Evolutionary conservation across 2,113 vertebrate genomes (phyloP), one percentile per base, ranked within the genome.

Genomic region (Macrotus californicus): DNA sequence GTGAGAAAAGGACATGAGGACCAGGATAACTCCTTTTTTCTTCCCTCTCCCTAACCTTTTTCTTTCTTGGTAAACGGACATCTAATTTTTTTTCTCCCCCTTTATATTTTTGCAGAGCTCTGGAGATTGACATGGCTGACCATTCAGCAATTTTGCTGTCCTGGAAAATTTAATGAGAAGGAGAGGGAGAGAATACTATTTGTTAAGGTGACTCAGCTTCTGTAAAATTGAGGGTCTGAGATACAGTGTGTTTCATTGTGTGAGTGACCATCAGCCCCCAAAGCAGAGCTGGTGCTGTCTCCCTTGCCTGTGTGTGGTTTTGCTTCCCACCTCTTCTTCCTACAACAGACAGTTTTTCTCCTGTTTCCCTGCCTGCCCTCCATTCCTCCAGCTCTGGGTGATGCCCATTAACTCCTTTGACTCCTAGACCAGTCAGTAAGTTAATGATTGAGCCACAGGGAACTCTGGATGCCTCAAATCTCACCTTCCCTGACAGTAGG

Each of bases 141-240:
- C 0, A 56, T 73, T 93, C 81, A 95, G 88, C 92, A 95, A 31
- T 86, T 93, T 90, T 80, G 36, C 24, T 89, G 22, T 91, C 50
- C 16, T 31, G 31, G 64, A 87, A 91, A 94, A 70, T 34, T 50
- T 88, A 92, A 93, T 56, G n/a, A 48, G 87, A 59, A 87, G 9
- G 26, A 59, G 24, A 80, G 16, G 19, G 56, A 90, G 75, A 87
- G 12, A 46, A 12, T 56, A 66, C 18, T 73, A 39, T 75, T 83
- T 52, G 52, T 41, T 56, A 82, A 36, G 5, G 46, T 88, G 84
- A 96, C 64, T 46, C 31, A 21, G 34, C 9, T 34, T 86, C 16
- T 56, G 6, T 84, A 50, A 96, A 87, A 76, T 3, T 19, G 70
- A 91, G 26, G 43, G n/a, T 41, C 75, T 94, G 31, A 1, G 1